Base-by-base conservation (phyloP, 2,113 vertebrate species). In the Macroglossus sobrinus region DNA sequence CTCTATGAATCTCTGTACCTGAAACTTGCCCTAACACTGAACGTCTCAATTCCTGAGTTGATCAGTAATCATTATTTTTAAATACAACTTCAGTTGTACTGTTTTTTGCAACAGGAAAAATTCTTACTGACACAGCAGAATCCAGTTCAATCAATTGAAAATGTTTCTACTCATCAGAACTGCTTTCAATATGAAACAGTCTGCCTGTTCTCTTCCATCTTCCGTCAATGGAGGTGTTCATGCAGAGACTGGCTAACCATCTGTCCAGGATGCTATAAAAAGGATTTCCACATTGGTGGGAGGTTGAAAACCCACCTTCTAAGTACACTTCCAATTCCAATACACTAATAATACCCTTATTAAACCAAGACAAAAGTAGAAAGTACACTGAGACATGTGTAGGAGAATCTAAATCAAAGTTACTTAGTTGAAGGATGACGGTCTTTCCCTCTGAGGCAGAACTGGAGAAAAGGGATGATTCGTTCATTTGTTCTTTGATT, bases 221-320 rank as follows among this genome's bases (percentile, higher is more conserved):
- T 80, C 75, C 0, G 0, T 85, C 33, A 40, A 61, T 63, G 33
- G 81, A 97, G 81, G 43, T 92, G 19, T 74, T 47, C 75, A 28
- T 35, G n/a, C 33, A 90, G 72, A 76, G 57, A 43, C 16, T 68
- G 59, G 53, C 35, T 53, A 76, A n/a, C 81, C 61, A 74, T 85
- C 94, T 94, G 88, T 50, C 64, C 35, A 76, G 15, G 45, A 72
- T 57, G 53, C 59, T 94, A 76, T 88, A 76, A 47, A 95, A 93
- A 85, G 19, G 6, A 68, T 85, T 71, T 92, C 43, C 53, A 40
- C 59, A 6, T 66, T 45, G 33, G 78, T 61, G 28, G 64, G 35
- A 96, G 7, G 26, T 28, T 79, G 28, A 81, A 72, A 89, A 95
- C 22, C 24, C 28, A 50, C 55, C 22, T 96, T 88, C 89, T 85